Evolutionary conservation across 1,140 invertebrate species (phyloP).

Genomic region (Ctenoplectra terminalis): DNA sequence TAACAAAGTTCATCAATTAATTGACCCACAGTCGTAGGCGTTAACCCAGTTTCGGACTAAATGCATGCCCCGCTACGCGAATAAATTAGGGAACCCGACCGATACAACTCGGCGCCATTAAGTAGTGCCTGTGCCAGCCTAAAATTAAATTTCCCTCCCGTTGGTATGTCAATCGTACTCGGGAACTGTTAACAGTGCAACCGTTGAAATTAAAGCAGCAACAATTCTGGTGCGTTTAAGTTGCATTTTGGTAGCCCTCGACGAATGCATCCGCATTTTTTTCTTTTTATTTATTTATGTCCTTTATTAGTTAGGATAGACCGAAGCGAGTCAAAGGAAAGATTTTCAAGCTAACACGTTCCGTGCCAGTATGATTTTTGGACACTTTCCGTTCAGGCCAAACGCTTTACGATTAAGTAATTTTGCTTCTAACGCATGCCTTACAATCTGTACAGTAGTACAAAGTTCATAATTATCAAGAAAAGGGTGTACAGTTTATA

Average conservation of each 20-base stretch:
- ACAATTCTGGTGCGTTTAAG: neutral
- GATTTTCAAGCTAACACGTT: no score
- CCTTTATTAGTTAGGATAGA: no score
- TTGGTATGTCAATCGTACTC: constrained; percentile 54
- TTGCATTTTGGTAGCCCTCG: neutral
- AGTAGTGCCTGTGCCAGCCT: constrained; percentile 37
- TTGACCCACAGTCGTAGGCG: constrained; percentile 39
- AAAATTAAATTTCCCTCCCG: constrained; percentile 59
- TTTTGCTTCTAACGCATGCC: no score
- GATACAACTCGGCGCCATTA: constrained; percentile 55
- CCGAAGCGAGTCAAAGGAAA: no score
- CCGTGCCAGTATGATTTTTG: no score
- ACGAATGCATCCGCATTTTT: no score
- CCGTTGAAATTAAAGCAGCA: neutral
- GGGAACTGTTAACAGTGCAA: neutral
- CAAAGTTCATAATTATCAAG: no score
- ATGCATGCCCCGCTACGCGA: constrained; percentile 45
- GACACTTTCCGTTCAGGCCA: no score
- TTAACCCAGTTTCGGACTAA: constrained; percentile 1
- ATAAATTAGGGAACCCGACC: constrained; percentile 54
- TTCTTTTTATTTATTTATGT: no score
- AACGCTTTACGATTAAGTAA: no score
- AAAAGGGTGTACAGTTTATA: no score
- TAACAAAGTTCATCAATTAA: constrained; percentile 59
- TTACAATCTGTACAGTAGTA: no score